Conservation (phyloP, 2,113 vertebrate species). For the Leucosticte australis region DNA sequence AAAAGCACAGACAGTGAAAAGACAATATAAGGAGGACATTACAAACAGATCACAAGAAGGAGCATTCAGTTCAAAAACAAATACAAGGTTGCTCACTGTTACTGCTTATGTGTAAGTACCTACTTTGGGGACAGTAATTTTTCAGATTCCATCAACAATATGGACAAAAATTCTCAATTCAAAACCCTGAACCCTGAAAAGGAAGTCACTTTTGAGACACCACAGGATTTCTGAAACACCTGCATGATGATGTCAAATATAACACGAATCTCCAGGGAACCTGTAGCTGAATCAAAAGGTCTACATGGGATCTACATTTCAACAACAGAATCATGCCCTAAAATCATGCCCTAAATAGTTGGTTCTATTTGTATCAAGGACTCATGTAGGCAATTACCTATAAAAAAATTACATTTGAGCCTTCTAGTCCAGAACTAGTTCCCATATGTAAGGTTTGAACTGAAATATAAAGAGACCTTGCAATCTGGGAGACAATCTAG, state of each 20-base stretch:
- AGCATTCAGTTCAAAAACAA: not conserved
- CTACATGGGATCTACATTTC: not conserved
- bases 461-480: not conserved
- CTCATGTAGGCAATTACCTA: not conserved
- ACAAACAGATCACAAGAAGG: not conserved
- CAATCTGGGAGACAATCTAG: not conserved
- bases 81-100: not conserved
- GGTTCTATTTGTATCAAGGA: not conserved
- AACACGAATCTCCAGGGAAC: not conserved
- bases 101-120: not conserved
- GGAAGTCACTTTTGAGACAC: not conserved
- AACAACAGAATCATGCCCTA: not conserved
- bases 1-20: not conserved
- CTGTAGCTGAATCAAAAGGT: not conserved
- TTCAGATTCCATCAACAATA: not conserved
- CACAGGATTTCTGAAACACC: not conserved
- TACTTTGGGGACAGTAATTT: not conserved
- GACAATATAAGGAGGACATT: not conserved
- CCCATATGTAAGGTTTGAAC: not conserved
- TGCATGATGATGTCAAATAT: not conserved
- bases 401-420: not conserved
- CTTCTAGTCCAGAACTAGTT: not conserved
- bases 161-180: not conserved
- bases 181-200: not conserved
- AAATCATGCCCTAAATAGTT: not conserved